phyloP scores from a whole-genome alignment of 2,113 vertebrate species.

The Urocitellus parryii region DNA sequence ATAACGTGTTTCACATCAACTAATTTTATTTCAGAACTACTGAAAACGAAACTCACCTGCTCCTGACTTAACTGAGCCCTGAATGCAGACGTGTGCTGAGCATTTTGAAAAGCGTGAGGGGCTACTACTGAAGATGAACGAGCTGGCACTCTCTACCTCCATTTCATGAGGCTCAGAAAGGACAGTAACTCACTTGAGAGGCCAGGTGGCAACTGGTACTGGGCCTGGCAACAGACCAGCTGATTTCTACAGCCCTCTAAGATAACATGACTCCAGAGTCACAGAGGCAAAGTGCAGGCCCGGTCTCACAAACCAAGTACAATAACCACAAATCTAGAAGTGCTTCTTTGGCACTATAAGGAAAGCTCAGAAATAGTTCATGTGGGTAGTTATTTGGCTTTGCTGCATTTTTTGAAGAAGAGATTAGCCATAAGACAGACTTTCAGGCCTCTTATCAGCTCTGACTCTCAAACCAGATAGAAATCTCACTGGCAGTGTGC shows the following conservation, averaged over 20 bases:
- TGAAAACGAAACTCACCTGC: background rate
- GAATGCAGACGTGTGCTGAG: accelerated
- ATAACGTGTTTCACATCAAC: background rate
- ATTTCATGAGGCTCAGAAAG: background rate
- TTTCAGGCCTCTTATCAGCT: background rate
- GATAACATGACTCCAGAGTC: background rate
- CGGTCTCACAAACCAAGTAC: too few species aligned
- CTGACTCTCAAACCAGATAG: too few species aligned
- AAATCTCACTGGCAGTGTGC: accelerated
- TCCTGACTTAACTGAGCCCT: background rate
- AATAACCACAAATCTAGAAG: background rate
- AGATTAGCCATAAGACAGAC: background rate
- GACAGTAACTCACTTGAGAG: background rate
- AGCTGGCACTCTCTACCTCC: background rate
- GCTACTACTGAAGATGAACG: accelerated
- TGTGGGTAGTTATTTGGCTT: too few species aligned
- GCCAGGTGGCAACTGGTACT: background rate
- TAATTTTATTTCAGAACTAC: background rate
- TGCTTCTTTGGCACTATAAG: accelerated
- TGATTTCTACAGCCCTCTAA: background rate
- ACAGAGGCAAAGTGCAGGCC: background rate
- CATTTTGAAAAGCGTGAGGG: accelerated
- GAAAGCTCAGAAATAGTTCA: background rate
- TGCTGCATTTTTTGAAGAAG: background rate
- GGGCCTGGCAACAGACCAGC: too few species aligned